Evolutionary conservation across 92 coral and sea anemone species (phyloP), one percentile per base, ranked within the genome.

Genomic region (Palythoa grandis): DNA sequence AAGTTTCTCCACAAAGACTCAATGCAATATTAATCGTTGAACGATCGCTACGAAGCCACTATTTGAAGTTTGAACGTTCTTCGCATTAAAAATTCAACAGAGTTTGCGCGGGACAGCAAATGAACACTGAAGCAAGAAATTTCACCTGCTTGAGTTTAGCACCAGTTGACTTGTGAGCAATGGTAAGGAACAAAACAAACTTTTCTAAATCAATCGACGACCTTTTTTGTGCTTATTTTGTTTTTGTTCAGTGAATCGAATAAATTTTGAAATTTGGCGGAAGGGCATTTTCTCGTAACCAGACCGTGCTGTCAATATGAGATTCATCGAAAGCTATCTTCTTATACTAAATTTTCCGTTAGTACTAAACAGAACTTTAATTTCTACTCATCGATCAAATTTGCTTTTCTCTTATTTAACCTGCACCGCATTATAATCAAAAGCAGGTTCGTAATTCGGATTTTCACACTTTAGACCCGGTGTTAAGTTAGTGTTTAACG

Each of bases 211-310:
- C 85, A 80, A 80, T 80, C 39, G 73, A 24, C 85, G 74, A 66
- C 54, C 85, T 23, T 66, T 43, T 63, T 65, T 47, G 20, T 80
- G 75, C 85, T 80, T 80, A 70, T 80, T 80, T 23, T 80, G 74
- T 52, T 68, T 29, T 80, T 80, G 85, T 66, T 80, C 85, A 80
- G 48, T 80, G 85, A 67, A 22, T 65, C 85, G 85, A 80, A 80
- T 22, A 48, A 66, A 66, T 43, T 80, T 80, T 80, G 72, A 80
- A 80, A 80, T 43, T 80, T 80, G 85, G 85, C 85, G 85, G 85
- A 80, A 80, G 43, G 37, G 22, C 37, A 19, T 63, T 22, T 23
- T 47, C 56, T 48, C 74, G 40, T 11, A 3, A 65, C n/a, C 67
- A 10, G 16, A 43, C 50, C 16, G 13, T 24, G 12, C n/a, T 7